These are phyloP conservation scores for Luehdorfia chinensis DNA, from an alignment of 1,140 invertebrate species.

Conservation along the genomic window DNA sequence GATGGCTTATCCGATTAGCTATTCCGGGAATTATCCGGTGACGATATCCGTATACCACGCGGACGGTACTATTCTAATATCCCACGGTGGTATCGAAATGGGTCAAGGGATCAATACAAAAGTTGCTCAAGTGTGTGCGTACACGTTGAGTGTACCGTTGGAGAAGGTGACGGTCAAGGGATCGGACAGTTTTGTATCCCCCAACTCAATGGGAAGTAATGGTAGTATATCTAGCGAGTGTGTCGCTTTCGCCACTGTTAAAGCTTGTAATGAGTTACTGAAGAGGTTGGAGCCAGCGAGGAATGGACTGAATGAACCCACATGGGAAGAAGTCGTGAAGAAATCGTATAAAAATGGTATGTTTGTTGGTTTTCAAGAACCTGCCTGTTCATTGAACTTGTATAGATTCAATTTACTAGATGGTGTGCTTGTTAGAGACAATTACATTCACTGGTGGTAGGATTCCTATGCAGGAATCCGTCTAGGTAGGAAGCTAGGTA, in stretches of 20 bases:
- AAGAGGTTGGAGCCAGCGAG: constrained; percentile 81
- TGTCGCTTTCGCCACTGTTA: constrained; percentile 81
- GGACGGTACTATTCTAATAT: constrained; percentile 82
- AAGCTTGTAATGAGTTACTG: constrained; percentile 82
- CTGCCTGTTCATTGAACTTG: too few relatives aligned
- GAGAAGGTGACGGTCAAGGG: constrained; percentile 84
- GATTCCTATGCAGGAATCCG: too few relatives aligned
- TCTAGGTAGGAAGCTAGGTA: too few relatives aligned
- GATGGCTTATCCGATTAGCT: constrained; percentile 77
- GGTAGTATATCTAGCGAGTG: constrained; percentile 86
- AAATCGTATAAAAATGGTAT: constrained; percentile 62
- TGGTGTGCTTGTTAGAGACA: too few relatives aligned
- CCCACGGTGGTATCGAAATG: constrained; percentile 85
- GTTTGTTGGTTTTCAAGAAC: too few relatives aligned
- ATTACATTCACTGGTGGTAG: too few relatives aligned
- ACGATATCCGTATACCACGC: constrained; percentile 81
- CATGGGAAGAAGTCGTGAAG: constrained; percentile 83
- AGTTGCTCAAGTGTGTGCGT: constrained; percentile 85
- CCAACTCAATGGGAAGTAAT: constrained; percentile 83
- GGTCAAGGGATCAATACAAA: constrained; percentile 85
- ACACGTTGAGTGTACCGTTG: constrained; percentile 84
- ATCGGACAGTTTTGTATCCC: constrained; percentile 80
- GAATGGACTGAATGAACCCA: constrained; percentile 77
- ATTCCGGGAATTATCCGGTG: constrained; percentile 75
- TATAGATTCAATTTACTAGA: too few relatives aligned